Evolutionary conservation across 1,140 invertebrate genomes (phyloP), one percentile per base, ranked within the genome.

Genomic region (Pogonomyrmex barbatus): DNA sequence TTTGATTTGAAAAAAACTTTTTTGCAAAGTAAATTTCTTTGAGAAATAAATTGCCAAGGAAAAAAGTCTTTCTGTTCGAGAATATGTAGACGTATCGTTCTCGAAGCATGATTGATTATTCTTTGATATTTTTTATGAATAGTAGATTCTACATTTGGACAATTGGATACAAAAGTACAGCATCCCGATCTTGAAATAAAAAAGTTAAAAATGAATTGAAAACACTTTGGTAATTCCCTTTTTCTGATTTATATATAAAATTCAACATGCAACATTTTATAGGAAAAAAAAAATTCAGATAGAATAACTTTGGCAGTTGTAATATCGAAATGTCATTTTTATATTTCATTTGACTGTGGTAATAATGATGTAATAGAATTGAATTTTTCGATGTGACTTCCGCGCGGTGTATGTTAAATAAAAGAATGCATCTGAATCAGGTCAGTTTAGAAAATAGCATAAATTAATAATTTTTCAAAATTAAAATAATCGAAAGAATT

Each of bases 251-350:
- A 47, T 68, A 63, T 45, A 68, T 42, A 79, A 68, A 30, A 39
- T 79, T 67, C 3, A 6, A 79, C 3, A 54, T 36, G 33, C 8
- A 10, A 56, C 60, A 62, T 17, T 73, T 39, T 6, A n/a, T 39
- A 4, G 10, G 9, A 73, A 36, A 4, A 56, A 75, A 56, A 54
- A 39, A 63, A 78, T 9, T 56, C n/a, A 17, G 2, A 4, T 17
- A 39, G n/a, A 60, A 5, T 42, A 33, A 47, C 14, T 63, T 63
- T 36, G 17, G 10, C 14, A 30, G 14, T 45, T 4, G 30, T 63
- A 9, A 17, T 50, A 63, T 5, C 4, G 24, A 50, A 45, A 78
- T 78, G 24, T 67, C 39, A 8, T 50, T 65, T 78, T 65, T 50
- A 47, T 45, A 63, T 47, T 54, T 54, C 2, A 17, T 62, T 33